Evolutionary conservation across 2,113 vertebrate species (phyloP).

Genomic region (Crotalus viridis): DNA sequence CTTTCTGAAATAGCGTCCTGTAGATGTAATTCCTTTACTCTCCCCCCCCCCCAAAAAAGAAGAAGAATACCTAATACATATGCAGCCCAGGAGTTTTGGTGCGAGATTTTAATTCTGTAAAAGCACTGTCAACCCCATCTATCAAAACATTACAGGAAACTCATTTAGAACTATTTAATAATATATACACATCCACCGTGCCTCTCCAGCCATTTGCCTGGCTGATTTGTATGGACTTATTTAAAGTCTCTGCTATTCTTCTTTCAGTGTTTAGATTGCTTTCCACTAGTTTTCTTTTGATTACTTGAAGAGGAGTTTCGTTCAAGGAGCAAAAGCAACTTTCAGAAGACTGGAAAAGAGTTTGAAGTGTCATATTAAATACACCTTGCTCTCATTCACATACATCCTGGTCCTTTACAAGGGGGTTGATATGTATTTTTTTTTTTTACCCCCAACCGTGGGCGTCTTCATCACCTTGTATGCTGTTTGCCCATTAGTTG

Average conservation of each 20-base stretch:
- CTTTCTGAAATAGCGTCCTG: not conserved
- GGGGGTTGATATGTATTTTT: not conserved
- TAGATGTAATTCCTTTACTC: not conserved
- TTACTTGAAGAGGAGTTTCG: conserved; percentile 5
- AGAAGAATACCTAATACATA: not conserved
- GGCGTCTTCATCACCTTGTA: too few species aligned
- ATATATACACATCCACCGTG: conserved; percentile 56
- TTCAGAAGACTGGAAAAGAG: not conserved
- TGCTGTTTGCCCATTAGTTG: not conserved
- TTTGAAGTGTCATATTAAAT: not conserved
- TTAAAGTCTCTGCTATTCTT: conserved; percentile 48
- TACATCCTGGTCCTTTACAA: not conserved
- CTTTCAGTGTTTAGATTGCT: conserved; percentile 42
- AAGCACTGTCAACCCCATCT: conserved; percentile 10
- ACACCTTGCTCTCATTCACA: not conserved
- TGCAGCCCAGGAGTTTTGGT: not conserved
- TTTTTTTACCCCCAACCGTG: not conserved
- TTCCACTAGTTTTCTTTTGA: not conserved
- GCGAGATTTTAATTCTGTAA: not conserved
- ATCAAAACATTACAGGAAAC: conserved; percentile 53
- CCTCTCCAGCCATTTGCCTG: conserved; percentile 52
- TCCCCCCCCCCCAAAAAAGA: too few species aligned
- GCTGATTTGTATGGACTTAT: conserved; percentile 51
- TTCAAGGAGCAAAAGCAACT: not conserved
- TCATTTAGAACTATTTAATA: conserved; percentile 67